Evolutionary conservation across 1,140 invertebrate species (phyloP), one percentile per base, ranked within the genome.

Genomic region (Drosophila auraria): DNA sequence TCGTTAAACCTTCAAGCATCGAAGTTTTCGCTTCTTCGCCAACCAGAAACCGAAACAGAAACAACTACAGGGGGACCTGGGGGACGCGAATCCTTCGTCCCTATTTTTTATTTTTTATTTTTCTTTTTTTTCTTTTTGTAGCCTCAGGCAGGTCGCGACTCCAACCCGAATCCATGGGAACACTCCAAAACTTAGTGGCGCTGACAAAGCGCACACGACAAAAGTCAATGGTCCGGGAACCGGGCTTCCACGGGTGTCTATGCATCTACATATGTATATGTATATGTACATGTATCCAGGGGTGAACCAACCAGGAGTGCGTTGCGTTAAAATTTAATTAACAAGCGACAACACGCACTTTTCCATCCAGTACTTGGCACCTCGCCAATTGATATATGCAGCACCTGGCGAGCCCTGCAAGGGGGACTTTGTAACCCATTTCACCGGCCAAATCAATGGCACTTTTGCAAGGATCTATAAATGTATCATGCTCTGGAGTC

Each of bases 1-100:
- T 89, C 84, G 86, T 89, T 89, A 89, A 89, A 89, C 84, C 75
- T 89, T 89, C 68, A 89, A 89, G 84, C 86, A 89, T 89, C 78
- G 81, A 84, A 82, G 84, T 87, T 87, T 89, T 81, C 72, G 77
- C 87, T 87, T 82, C 80, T 87, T 87, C 54, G 82, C 62, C 49
- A 49, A 45, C 60, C 69, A 65, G 65, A 65, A 70, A 45, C 58
- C 63, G 25, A 75, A 44, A 17, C 7, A 17, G n/a, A 17, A 84
- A 50, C 70, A 83, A 80, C 82, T 81, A 80, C 36, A 57, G 14
- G 20, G 12, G 20, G 17, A 57, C 54, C 69, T 9, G 11, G 63
- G 70, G 45, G 33, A 25, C 36, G 40, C 60, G 61, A 77, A 80
- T 71, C 77, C 68, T 73, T 60, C 38, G 15, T 42, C 11, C 47